A percentile compares a stretch with the other conserved stretches of the same genome.
These are phyloP conservation scores for Exaiptasia diaphana DNA, from an alignment of 64 coral and sea anemone species.

Conservation along the genomic window DNA sequence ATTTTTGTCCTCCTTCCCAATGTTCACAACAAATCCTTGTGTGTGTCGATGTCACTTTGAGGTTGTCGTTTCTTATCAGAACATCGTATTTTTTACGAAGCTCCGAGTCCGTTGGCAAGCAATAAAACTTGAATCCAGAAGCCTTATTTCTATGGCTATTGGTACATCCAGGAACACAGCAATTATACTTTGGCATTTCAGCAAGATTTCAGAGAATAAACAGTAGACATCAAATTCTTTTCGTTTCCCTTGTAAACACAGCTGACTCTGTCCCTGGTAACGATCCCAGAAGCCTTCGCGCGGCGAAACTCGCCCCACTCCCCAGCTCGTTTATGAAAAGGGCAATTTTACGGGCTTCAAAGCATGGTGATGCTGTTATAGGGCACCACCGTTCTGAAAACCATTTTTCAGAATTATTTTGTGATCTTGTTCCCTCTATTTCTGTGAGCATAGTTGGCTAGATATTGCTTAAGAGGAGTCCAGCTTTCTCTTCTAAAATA, in stretches of 20 bases:
- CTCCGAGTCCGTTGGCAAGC: constrained; percentile 28
- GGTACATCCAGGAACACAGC: constrained; percentile 19
- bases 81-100: constrained; percentile 16
- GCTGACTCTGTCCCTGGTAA: no score
- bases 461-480: constrained; percentile 2
- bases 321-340: no score
- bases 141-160: constrained; percentile 44
- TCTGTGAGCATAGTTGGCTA: constrained; percentile 1
- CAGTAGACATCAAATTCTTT: no score
- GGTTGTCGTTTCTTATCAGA: constrained; percentile 9
- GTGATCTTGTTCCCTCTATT: constrained; percentile 33
- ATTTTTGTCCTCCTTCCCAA: constrained; percentile 13
- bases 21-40: constrained; percentile 8
- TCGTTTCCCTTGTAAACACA: no score
- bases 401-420: constrained; percentile 38
- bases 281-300: no score
- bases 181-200: constrained; percentile 22
- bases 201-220: no score
- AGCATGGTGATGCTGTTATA: constrained; percentile 35
- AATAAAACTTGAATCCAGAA: background rate
- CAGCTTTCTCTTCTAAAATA: constrained; percentile 18
- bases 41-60: background rate
- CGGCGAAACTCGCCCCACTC: no score
- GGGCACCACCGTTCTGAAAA: constrained; percentile 17
- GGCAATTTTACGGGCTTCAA: no score